phyloP scores from a whole-genome alignment of 2,888 invertebrate genomes.

The Graphium colonna region DNA sequence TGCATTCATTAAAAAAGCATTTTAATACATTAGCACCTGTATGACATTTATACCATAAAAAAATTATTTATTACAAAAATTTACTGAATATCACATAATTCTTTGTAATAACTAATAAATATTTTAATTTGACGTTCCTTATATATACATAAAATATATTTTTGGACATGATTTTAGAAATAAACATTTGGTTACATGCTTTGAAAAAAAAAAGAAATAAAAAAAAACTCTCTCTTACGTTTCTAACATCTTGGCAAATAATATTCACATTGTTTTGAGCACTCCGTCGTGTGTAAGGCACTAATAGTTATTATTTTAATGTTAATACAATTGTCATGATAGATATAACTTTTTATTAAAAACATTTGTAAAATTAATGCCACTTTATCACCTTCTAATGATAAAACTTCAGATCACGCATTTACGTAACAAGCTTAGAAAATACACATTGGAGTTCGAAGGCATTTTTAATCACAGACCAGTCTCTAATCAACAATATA shows the following conservation, averaged over 20 bases:
- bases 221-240: too few relatives aligned
- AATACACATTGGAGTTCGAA: conserved; percentile 5
- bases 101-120: neutral
- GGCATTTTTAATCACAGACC: conserved; percentile 17
- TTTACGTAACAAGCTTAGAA: neutral
- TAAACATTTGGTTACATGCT: too few relatives aligned
- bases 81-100: neutral
- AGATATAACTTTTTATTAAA: neutral
- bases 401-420: neutral
- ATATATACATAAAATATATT: too few relatives aligned
- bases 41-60: neutral
- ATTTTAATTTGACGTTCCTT: neutral
- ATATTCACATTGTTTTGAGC: neutral
- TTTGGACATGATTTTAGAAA: too few relatives aligned
- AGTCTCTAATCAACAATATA: conserved; percentile 16
- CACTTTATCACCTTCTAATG: neutral
- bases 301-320: neutral
- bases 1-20: neutral
- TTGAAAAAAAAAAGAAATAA: too few relatives aligned
- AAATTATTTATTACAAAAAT: neutral
- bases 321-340: neutral
- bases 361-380: too few relatives aligned
- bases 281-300: neutral
- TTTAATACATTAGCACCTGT: neutral
- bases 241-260: too few relatives aligned